phyloP scores from a whole-genome alignment of 2,113 vertebrate genomes.

The Gorilla gorilla region DNA sequence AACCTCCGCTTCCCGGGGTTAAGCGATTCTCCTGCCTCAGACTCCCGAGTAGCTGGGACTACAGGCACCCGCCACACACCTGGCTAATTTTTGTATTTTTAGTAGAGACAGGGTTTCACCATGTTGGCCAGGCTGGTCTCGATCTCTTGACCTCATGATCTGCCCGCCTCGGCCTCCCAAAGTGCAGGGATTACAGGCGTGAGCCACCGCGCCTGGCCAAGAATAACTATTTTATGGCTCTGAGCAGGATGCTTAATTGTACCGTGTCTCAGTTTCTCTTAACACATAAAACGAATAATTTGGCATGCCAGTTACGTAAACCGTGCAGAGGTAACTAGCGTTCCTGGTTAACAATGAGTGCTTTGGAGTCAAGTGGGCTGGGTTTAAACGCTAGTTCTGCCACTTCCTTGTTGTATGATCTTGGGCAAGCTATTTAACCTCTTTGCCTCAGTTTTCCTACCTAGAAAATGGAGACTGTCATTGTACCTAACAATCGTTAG shows the following conservation, averaged over 20 bases:
- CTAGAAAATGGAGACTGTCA: constrained; percentile 1
- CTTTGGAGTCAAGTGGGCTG: background rate
- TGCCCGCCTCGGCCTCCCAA: too few relatives aligned
- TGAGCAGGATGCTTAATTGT: background rate
- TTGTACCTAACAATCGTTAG: background rate
- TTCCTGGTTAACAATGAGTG: background rate
- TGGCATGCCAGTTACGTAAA: background rate
- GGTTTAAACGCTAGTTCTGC: background rate
- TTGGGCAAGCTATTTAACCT: background rate
- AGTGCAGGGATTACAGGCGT: too few relatives aligned
- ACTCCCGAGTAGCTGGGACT: too few relatives aligned
- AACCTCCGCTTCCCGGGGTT: too few relatives aligned
- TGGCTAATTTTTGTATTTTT: too few relatives aligned
- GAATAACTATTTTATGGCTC: background rate
- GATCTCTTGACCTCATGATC: too few relatives aligned
- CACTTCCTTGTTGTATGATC: background rate
- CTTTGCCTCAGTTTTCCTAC: constrained; percentile 18
- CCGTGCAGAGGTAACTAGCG: background rate
- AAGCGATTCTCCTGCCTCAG: too few relatives aligned
- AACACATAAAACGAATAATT: background rate
- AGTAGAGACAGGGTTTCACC: too few relatives aligned
- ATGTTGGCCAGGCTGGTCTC: too few relatives aligned
- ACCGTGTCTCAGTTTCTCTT: background rate
- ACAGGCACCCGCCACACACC: too few relatives aligned
- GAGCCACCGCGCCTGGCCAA: background rate